Evolutionary conservation across 1,140 invertebrate species (phyloP).

Genomic region (Galendromus occidentalis): DNA sequence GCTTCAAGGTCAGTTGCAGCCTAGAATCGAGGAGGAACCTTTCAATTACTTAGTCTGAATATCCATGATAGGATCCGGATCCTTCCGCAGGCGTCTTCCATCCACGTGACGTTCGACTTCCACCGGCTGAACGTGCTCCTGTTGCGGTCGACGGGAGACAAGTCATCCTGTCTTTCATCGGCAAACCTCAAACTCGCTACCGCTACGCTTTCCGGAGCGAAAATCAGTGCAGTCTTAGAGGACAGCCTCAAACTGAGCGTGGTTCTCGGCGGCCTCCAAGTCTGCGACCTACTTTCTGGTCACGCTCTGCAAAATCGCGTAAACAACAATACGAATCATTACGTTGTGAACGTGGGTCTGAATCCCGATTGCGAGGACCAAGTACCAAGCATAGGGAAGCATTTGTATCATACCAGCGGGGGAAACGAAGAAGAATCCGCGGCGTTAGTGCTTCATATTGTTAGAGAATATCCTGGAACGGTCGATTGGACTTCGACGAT

Average conservation of each 20-base stretch:
- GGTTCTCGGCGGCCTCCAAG: slow-evolving; percentile 31
- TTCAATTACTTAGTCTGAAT: too few relatives aligned
- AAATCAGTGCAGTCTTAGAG: slow-evolving; percentile 46
- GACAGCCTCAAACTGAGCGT: not conserved
- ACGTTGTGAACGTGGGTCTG: not conserved
- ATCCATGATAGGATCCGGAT: too few relatives aligned
- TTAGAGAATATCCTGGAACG: slow-evolving; percentile 7
- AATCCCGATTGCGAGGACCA: not conserved
- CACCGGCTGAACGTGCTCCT: slow-evolving; percentile 69
- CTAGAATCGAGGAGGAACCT: too few relatives aligned
- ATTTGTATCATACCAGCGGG: too few relatives aligned
- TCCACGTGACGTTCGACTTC: slow-evolving; percentile 60
- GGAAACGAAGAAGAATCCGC: not conserved
- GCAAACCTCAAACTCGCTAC: slow-evolving; percentile 75
- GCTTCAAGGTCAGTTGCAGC: too few relatives aligned
- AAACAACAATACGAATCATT: not conserved
- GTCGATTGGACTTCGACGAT: slow-evolving; percentile 13
- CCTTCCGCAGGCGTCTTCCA: not conserved
- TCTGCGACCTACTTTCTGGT: slow-evolving; percentile 19
- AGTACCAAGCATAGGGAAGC: too few relatives aligned
- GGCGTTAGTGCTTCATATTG: not conserved
- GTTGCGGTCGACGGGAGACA: slow-evolving; percentile 49
- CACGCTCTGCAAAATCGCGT: slow-evolving; percentile 14
- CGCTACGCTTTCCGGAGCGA: slow-evolving; percentile 67
- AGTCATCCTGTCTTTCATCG: slow-evolving; percentile 30